phyloP scores from a whole-genome alignment of 2,113 vertebrate species.

The Chlamydotis undulata region DNA sequence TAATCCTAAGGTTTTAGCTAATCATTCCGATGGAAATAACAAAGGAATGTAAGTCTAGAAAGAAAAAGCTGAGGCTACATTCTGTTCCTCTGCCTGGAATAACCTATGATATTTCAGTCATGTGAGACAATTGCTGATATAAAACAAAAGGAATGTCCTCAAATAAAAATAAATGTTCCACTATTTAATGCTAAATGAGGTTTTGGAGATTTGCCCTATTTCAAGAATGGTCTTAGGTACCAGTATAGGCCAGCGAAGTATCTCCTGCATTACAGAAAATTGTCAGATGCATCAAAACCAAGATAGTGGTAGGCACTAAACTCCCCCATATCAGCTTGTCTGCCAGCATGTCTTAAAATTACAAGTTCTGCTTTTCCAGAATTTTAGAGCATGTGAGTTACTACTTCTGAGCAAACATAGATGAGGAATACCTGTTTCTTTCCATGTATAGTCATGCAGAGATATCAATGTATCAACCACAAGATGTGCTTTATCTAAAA shows the following conservation, averaged over 20 bases:
- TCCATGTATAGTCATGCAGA: background rate
- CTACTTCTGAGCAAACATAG: background rate
- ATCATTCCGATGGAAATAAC: background rate
- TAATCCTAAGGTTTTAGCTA: background rate
- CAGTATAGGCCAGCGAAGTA: background rate
- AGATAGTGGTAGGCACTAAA: background rate
- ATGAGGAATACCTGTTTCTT: background rate
- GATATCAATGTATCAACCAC: background rate
- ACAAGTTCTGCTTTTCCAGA: background rate
- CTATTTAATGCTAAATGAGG: background rate
- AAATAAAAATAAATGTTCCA: background rate
- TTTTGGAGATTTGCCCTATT: background rate
- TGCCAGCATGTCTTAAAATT: background rate
- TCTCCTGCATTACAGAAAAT: background rate
- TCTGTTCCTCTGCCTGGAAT: background rate
- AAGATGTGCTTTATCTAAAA: background rate
- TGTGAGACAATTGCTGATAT: background rate
- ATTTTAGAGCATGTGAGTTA: background rate
- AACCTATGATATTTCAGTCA: background rate
- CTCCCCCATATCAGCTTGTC: background rate
- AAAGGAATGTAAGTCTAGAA: background rate
- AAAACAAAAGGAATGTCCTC: background rate
- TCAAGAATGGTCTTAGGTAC: background rate
- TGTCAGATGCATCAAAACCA: background rate
- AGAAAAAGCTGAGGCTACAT: background rate